These are phyloP conservation scores for Anarrhichthys ocellatus DNA, from an alignment of 2,113 vertebrate species.

Conservation along the genomic window DNA sequence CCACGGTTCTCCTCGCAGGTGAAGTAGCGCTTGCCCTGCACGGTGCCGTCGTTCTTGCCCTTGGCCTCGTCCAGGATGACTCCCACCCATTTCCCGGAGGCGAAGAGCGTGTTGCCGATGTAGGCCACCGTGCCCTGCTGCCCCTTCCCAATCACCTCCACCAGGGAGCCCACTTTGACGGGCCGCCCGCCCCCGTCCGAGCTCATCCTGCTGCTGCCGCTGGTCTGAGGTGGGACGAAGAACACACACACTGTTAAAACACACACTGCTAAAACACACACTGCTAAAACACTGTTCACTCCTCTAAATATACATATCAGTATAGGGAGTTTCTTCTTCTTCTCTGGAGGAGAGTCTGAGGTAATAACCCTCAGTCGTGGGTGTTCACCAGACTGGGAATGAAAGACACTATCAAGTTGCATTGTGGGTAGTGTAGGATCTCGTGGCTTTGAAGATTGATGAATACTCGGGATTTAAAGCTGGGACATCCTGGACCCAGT, in stretches of 20 bases:
- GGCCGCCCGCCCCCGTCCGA: slow-evolving; percentile 86
- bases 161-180: slow-evolving; percentile 91
- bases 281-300: neutral
- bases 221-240: slow-evolving; percentile 78
- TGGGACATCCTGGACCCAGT: neutral
- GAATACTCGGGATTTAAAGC: neutral
- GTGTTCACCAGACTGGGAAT: slow-evolving; percentile 1
- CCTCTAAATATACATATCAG: neutral
- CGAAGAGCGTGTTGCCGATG: slow-evolving; percentile 94
- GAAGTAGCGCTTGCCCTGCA: slow-evolving; percentile 97
- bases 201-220: slow-evolving; percentile 92
- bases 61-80: slow-evolving; percentile 96
- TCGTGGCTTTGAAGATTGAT: neutral
- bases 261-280: neutral
- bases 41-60: slow-evolving; percentile 97
- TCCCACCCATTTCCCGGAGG: slow-evolving; percentile 97
- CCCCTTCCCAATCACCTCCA: slow-evolving; percentile 97
- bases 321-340: neutral
- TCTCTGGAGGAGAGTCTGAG: neutral
- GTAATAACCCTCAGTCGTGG: neutral
- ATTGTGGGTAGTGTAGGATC: neutral
- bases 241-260: neutral
- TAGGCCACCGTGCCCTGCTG: slow-evolving; percentile 95
- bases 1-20: slow-evolving; percentile 94
- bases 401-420: neutral